Evolutionary conservation across 2,113 vertebrate genomes (phyloP).

Genomic region (Eubucco bourcierii): DNA sequence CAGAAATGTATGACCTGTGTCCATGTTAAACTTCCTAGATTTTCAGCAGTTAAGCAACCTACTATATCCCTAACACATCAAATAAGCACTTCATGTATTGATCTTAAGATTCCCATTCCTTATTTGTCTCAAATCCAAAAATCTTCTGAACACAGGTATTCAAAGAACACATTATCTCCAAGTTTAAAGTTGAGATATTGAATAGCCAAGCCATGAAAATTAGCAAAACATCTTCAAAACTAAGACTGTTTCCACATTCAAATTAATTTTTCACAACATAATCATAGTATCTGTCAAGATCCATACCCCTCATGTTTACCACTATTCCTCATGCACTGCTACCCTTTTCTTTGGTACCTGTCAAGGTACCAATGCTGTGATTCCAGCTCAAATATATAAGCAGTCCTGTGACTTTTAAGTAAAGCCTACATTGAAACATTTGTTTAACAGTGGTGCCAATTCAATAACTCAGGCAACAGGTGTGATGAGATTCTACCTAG

Average conservation of each 20-base stretch:
- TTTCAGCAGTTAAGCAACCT: not conserved
- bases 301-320: not conserved
- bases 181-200: not conserved
- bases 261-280: not conserved
- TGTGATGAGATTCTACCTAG: not conserved
- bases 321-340: not conserved
- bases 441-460: not conserved
- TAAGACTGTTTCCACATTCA: not conserved
- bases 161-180: not conserved
- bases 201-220: not conserved
- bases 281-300: not conserved
- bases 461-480: not conserved
- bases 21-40: not conserved
- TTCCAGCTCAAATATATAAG: not conserved
- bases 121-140: not conserved
- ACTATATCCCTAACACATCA: not conserved
- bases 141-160: not conserved
- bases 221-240: not conserved
- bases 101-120: not conserved
- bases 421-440: not conserved
- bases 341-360: not conserved
- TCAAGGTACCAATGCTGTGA: not conserved
- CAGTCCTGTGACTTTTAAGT: not conserved
- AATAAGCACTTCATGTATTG: fast-evolving
- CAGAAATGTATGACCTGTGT: not conserved